Evolutionary conservation across 2,888 invertebrate genomes (phyloP).

Genomic region (Sesamia inferens): DNA sequence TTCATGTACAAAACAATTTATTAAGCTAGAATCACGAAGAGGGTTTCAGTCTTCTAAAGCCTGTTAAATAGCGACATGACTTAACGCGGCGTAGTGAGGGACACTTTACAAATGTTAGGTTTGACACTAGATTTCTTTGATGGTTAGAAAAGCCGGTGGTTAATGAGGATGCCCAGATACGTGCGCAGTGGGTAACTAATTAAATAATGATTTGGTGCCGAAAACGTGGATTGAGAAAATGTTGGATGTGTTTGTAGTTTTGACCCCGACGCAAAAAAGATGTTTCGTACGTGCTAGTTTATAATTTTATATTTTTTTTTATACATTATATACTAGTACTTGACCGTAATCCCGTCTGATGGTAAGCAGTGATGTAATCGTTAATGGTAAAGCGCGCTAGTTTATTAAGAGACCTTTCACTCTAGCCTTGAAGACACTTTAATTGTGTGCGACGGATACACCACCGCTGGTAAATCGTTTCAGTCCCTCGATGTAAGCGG

Average conservation of each 20-base stretch:
- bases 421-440: no score
- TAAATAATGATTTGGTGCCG: conserved; percentile 41
- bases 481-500: no score
- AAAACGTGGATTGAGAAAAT: conserved; percentile 2
- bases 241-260: conserved; percentile 8
- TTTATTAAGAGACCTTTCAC: no score
- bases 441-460: no score
- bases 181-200: conserved; percentile 26
- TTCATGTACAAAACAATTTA: conserved; percentile 22
- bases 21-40: conserved; percentile 10
- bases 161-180: conserved; percentile 49
- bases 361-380: no score
- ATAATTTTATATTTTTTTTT: no score
- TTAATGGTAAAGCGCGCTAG: no score
- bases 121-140: conserved; percentile 45
- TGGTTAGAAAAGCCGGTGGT: conserved; percentile 37
- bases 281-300: no score
- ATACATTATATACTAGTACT: no score
- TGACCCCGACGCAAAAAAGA: no score
- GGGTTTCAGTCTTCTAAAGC: conserved; percentile 32
- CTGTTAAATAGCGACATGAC: conserved; percentile 33
- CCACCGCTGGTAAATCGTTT: no score
- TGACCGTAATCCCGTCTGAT: no score
- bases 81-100: conserved; percentile 20
- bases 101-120: conserved; percentile 52